These are phyloP conservation scores for Lordiphosa clarofinis DNA, from an alignment of 1,140 invertebrate species.

Conservation along the genomic window DNA sequence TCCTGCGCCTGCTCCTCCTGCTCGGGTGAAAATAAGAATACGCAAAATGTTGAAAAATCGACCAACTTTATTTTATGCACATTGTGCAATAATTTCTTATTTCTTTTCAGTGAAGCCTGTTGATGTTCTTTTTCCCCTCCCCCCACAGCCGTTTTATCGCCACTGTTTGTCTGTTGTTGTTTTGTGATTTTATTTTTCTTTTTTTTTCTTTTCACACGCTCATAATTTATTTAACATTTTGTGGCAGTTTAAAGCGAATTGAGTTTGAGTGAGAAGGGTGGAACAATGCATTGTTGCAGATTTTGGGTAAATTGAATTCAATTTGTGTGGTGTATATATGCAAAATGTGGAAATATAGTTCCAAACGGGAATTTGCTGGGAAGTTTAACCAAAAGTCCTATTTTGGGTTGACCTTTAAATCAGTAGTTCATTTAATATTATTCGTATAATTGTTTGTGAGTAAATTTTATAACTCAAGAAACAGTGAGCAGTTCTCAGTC, in stretches of 20 bases:
- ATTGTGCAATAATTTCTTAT: slow-evolving; percentile 30
- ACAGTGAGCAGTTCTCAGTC: too few species aligned
- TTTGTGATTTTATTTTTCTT: slow-evolving; percentile 25
- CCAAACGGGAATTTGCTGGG: too few species aligned
- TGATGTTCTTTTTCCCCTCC: slow-evolving; percentile 3
- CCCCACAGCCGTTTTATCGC: background rate
- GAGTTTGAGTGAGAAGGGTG: background rate
- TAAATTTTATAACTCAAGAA: too few species aligned
- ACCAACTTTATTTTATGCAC: slow-evolving; percentile 55
- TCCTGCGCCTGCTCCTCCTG: background rate
- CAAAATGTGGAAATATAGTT: too few species aligned
- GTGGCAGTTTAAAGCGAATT: slow-evolving; percentile 40
- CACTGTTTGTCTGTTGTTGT: slow-evolving; percentile 22
- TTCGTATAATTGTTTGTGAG: too few species aligned
- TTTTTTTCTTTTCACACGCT: slow-evolving; percentile 20
- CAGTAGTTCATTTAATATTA: too few species aligned
- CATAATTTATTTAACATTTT: slow-evolving; percentile 65
- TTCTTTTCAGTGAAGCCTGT: slow-evolving; percentile 16
- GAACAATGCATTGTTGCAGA: background rate
- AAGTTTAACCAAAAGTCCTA: too few species aligned
- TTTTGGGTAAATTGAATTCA: too few species aligned
- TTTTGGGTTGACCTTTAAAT: too few species aligned
- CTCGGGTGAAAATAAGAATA: slow-evolving; percentile 35
- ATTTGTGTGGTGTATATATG: too few species aligned
- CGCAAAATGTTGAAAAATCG: slow-evolving; percentile 8